phyloP scores from a whole-genome alignment of 2,888 invertebrate genomes.

The Philereme transversata region DNA sequence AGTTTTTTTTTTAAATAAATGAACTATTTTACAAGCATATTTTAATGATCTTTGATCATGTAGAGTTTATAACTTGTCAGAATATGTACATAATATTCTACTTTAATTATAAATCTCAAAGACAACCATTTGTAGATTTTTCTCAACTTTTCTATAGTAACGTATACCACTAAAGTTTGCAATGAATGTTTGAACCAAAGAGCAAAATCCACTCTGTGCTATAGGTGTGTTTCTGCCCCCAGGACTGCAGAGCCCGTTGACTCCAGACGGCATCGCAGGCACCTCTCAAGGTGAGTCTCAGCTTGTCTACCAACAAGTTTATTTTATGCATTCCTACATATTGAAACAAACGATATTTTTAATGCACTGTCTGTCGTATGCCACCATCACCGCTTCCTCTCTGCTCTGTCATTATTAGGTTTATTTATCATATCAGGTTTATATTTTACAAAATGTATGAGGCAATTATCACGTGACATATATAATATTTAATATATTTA shows the following conservation, averaged over 20 bases:
- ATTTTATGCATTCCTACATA: constrained; percentile 83
- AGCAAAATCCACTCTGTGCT: constrained; percentile 31
- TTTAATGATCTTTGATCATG: too few species aligned
- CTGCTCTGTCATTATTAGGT: constrained; percentile 85
- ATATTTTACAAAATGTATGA: constrained; percentile 78
- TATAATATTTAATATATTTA: constrained; percentile 66
- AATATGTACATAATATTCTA: too few species aligned
- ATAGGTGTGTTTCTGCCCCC: constrained; percentile 62
- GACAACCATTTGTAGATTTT: too few species aligned
- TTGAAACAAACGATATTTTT: constrained; percentile 83
- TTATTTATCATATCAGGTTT: constrained; percentile 81
- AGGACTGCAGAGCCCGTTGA: constrained; percentile 85
- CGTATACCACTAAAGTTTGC: too few species aligned
- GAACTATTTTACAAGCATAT: too few species aligned
- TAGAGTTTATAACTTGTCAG: too few species aligned
- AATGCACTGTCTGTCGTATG: constrained; percentile 85
- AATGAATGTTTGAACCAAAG: constrained; percentile 25
- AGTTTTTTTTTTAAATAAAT: too few species aligned
- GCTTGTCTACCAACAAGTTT: constrained; percentile 81
- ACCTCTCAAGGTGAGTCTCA: constrained; percentile 93
- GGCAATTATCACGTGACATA: constrained; percentile 82
- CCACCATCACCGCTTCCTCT: constrained; percentile 85
- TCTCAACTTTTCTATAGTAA: too few species aligned
- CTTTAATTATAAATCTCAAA: too few species aligned
- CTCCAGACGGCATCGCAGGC: constrained; percentile 90